Conservation (phyloP, 1,140 invertebrate genomes). For the Cylas formicarius region DNA sequence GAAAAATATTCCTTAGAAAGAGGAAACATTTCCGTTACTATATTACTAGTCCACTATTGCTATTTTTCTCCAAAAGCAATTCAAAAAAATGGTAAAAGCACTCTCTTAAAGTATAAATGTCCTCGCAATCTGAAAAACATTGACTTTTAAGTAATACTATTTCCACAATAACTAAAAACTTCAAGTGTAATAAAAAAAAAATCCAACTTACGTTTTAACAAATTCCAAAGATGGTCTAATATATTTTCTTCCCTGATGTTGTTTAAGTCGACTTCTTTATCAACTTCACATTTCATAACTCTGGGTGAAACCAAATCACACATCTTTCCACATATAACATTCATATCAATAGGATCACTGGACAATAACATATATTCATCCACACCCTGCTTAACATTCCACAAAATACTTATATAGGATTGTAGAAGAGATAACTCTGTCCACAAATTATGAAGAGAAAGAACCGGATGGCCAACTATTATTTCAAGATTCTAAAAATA, state of each 20-base stretch:
- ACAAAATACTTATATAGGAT: slow-evolving; percentile 11
- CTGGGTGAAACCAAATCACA: slow-evolving; percentile 9
- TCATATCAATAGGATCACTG: slow-evolving; percentile 9
- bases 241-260: slow-evolving; percentile 18
- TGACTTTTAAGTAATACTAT: slow-evolving; percentile 1
- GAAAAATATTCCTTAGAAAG: slow-evolving; percentile 1
- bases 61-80: slow-evolving; percentile 11
- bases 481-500: slow-evolving; percentile 20
- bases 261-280: slow-evolving; percentile 12
- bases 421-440: slow-evolving; percentile 16
- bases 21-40: not conserved
- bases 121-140: slow-evolving; percentile 18
- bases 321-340: slow-evolving; percentile 17
- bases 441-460: slow-evolving; percentile 15
- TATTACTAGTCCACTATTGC: not conserved
- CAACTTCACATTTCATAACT: slow-evolving; percentile 6
- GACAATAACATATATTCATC: slow-evolving; percentile 10
- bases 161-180: not conserved
- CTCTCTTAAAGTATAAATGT: slow-evolving; percentile 16
- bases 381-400: not conserved
- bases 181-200: not conserved
- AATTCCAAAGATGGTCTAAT: slow-evolving; percentile 23
- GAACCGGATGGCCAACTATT: slow-evolving; percentile 17
- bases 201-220: slow-evolving; percentile 18
- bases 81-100: slow-evolving; percentile 24